Conservation (phyloP, 1,140 invertebrate species). For the Zaprionus inermis region DNA sequence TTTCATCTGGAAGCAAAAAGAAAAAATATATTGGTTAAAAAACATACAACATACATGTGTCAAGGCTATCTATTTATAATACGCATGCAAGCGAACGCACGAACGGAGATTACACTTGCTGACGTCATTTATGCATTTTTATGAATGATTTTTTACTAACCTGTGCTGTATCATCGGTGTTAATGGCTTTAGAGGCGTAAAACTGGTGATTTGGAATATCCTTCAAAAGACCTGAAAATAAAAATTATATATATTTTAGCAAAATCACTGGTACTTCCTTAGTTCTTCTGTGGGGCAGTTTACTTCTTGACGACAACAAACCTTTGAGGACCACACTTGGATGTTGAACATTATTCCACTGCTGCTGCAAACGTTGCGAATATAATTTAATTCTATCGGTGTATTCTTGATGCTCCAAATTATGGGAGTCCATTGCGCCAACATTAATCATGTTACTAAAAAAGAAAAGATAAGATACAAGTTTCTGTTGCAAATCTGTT, state of each 20-base stretch:
- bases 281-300: background rate
- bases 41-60: no score
- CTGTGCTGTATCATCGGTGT: slow-evolving; percentile 68
- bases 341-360: slow-evolving; percentile 84
- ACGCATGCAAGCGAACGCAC: background rate
- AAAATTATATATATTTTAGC: slow-evolving; percentile 8
- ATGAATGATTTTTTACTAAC: slow-evolving; percentile 39
- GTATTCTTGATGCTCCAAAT: slow-evolving; percentile 91
- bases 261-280: background rate
- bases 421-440: slow-evolving; percentile 91
- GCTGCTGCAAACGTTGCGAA: slow-evolving; percentile 86
- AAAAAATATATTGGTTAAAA: background rate
- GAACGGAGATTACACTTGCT: background rate
- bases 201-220: slow-evolving; percentile 77
- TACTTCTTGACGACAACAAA: slow-evolving; percentile 18
- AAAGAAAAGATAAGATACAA: slow-evolving; percentile 37
- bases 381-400: slow-evolving; percentile 90
- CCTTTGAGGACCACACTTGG: slow-evolving; percentile 61
- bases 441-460: slow-evolving; percentile 93
- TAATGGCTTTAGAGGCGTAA: slow-evolving; percentile 62
- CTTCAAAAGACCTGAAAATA: slow-evolving; percentile 64
- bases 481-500: background rate
- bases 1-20: slow-evolving; percentile 85
- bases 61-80: background rate
- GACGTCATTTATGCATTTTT: slow-evolving; percentile 1